Conservation (phyloP, 2,888 invertebrate genomes). For the Clitarchus hookeri region DNA sequence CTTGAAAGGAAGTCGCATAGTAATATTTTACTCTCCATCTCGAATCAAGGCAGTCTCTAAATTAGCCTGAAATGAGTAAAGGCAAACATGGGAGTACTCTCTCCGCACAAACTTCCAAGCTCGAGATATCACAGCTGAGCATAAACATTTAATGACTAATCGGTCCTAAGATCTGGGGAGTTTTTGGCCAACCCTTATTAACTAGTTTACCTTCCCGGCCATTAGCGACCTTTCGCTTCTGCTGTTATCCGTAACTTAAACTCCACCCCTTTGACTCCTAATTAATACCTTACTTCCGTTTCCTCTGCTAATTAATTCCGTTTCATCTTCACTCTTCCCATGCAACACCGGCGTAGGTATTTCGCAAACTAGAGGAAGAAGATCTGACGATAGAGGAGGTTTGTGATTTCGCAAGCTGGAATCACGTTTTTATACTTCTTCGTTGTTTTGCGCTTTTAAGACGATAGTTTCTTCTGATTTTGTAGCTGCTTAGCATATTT, state of each 20-base stretch:
- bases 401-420: too few species aligned
- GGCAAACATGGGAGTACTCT: not conserved
- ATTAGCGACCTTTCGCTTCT: not conserved
- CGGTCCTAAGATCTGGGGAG: not conserved
- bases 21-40: not conserved
- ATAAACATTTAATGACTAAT: constrained; percentile 1
- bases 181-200: constrained; percentile 10
- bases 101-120: not conserved
- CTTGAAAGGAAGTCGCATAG: not conserved
- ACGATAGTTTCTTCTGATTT: too few species aligned
- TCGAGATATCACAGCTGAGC: not conserved
- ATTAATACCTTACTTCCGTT: constrained; percentile 14
- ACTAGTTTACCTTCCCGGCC: constrained; percentile 3
- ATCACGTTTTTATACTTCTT: too few species aligned
- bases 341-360: too few species aligned
- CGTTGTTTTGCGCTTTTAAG: too few species aligned
- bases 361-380: too few species aligned
- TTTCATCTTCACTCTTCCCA: not conserved
- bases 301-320: constrained; percentile 14
- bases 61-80: not conserved
- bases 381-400: too few species aligned
- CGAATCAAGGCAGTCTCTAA: not conserved
- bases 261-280: constrained; percentile 3
- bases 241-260: constrained; percentile 8
- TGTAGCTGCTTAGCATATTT: too few species aligned